Percentiles rank a stretch among this genome's conserved stretches.
phyloP scores from a whole-genome alignment of 1,140 invertebrate species.

The Parapsyche elsis region DNA sequence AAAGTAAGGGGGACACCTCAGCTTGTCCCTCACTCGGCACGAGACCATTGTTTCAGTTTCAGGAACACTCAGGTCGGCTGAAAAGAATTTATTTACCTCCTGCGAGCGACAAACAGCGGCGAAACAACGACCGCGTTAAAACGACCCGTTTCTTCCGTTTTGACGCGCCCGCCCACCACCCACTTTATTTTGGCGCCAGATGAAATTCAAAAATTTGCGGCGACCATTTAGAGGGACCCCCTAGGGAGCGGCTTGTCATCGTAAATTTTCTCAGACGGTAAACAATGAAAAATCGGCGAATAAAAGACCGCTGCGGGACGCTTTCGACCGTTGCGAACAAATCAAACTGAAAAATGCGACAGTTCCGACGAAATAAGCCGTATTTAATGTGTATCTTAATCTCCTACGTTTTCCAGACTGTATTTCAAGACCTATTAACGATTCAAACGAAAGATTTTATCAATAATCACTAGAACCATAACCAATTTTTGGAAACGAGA shows the following conservation, averaged over 20 bases:
- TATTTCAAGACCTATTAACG: no score
- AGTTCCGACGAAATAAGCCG: no score
- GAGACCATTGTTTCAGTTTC: constrained; percentile 17
- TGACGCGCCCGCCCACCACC: no score
- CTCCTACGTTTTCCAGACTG: no score
- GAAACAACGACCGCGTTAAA: neutral
- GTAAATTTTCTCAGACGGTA: constrained; percentile 20
- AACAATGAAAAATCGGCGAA: constrained; percentile 25
- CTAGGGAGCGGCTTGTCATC: neutral
- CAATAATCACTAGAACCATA: no score
- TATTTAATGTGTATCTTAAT: no score
- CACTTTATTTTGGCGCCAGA: neutral
- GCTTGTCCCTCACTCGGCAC: neutral
- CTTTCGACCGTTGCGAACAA: neutral
- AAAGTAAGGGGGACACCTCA: no score
- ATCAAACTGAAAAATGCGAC: no score
- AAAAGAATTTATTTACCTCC: constrained; percentile 11
- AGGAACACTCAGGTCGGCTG: neutral
- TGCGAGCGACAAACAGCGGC: neutral
- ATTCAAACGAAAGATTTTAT: no score
- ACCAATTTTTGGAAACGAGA: no score
- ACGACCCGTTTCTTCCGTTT: no score
- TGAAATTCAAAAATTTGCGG: constrained; percentile 15
- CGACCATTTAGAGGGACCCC: neutral
- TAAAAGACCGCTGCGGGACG: constrained; percentile 1